Evolutionary conservation across 2,797 vertebrate genomes (phyloP).

Genomic region (Rhinella marina): DNA sequence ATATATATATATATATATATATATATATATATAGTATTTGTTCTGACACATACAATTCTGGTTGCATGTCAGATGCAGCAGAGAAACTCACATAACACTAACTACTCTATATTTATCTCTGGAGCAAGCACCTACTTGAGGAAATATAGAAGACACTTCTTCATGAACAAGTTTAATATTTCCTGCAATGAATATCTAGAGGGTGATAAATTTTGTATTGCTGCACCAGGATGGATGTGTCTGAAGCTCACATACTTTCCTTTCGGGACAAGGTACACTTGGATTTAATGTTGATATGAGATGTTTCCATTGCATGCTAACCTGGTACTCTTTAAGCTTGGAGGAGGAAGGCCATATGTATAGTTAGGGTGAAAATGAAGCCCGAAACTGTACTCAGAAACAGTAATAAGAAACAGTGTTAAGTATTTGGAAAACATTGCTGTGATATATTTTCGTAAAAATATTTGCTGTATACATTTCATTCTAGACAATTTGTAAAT

Average conservation of each 20-base stretch:
- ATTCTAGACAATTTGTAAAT: neutral
- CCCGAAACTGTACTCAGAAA: neutral
- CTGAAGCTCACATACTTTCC: conserved; percentile 56
- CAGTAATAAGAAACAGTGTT: neutral
- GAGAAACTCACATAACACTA: too few species aligned
- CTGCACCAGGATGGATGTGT: conserved; percentile 46
- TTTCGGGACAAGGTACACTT: conserved; percentile 34
- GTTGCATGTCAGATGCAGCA: too few species aligned
- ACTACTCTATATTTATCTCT: neutral
- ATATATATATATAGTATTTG: too few species aligned
- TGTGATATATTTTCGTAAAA: neutral
- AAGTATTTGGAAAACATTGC: neutral
- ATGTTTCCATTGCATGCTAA: conserved; percentile 56
- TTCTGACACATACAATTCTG: too few species aligned
- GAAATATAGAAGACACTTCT: neutral
- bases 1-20: too few species aligned
- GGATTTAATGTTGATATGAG: conserved; percentile 43
- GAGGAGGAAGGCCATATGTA: neutral
- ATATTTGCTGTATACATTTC: neutral
- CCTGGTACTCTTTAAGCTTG: neutral
- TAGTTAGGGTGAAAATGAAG: neutral
- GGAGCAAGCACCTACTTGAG: neutral
- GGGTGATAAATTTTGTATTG: conserved; percentile 2
- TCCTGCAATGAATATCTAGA: neutral
- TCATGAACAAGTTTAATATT: neutral